Evolutionary conservation across 2,797 vertebrate species (phyloP), one percentile per base, ranked within the genome.

Genomic region (Gambelia wislizenii): DNA sequence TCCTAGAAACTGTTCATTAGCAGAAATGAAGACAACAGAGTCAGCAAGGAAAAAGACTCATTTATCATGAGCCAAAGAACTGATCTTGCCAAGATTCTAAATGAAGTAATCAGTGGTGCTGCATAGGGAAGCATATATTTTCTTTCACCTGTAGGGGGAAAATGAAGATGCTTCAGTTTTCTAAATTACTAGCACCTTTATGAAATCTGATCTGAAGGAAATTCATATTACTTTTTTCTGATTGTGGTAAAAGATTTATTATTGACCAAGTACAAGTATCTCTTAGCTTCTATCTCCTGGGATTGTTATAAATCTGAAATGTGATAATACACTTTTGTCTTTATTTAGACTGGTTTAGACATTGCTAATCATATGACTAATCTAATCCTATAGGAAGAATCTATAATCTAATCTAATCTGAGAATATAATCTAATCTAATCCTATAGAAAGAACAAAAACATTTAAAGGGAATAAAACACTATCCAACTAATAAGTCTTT

Each of bases 111-210:
- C 69, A 89, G 1, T 83, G n/a, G 36, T 74, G 4, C 9, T 83
- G 7, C 69, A 83, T 90, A n/a, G 8, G n/a, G 27, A 93, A 87
- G 1, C 2, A 87, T 77, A 22, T 79, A 49, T 91, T 90, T 82
- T 70, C 83, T 92, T 90, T 56, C 13, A 87, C 49, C 80, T 79
- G 88, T 47, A 81, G 44, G n/a, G n/a, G 39, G 2, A 18, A 56
- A 47, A 64, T 18, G 36, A 54, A 91, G 42, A 33, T 69, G 1
- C 27, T 92, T 93, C 64, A 83, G 5, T 2, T 84, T 93, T 83
- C 90, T 78, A 81, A 61, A 18, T 74, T 92, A 75, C 25, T 70
- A 91, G 75, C 25, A 89, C 30, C 12, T 86, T 91, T 90, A 93
- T 74, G 54, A 49, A 42, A 81, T 85, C 77, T 81, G 42, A 74